A percentile compares a stretch with the other conserved stretches of the same genome.
These are phyloP conservation scores for Galaxea fascicularis DNA, from an alignment of 92 coral and sea anemone genomes.

Conservation along the genomic window DNA sequence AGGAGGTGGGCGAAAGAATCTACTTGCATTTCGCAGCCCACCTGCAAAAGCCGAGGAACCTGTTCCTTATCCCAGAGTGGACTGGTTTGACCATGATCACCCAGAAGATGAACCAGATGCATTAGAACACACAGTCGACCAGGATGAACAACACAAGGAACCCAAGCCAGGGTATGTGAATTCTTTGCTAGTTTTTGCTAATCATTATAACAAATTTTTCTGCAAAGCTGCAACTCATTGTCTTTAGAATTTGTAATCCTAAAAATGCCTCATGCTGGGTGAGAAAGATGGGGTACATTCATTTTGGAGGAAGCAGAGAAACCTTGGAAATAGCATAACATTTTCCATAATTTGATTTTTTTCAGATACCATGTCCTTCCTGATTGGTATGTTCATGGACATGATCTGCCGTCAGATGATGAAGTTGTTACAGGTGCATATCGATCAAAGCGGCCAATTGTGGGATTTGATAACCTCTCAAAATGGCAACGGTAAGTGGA, in stretches of 20 bases:
- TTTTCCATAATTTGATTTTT: background rate
- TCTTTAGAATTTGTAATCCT: no score
- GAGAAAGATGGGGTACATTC: no score
- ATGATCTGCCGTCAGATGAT: conserved; percentile 44
- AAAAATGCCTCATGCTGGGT: no score
- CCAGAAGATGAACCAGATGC: conserved; percentile 52
- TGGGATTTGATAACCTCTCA: conserved; percentile 74
- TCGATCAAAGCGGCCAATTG: conserved; percentile 54
- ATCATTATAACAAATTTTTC: no score
- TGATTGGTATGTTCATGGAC: conserved; percentile 94
- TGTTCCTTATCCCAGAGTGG: conserved; percentile 90
- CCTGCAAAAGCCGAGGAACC: conserved; percentile 65
- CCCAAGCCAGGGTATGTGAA: conserved; percentile 23
- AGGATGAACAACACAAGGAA: background rate
- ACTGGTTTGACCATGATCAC: conserved; percentile 96
- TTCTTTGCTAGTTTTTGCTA: background rate
- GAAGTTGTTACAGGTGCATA: conserved; percentile 12
- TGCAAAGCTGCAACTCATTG: no score
- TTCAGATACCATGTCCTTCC: conserved; percentile 71
- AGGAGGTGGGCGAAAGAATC: conserved; percentile 86
- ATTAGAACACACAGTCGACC: background rate
- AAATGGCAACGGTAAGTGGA: conserved; percentile 77
- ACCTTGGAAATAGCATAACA: background rate
- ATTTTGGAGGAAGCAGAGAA: no score
- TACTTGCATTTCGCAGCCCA: conserved; percentile 76